Percentiles rank a stretch among this genome's conserved stretches.
Evolutionary conservation across 2,888 invertebrate genomes (phyloP).

Genomic region (Chrysotoxum bicinctum): DNA sequence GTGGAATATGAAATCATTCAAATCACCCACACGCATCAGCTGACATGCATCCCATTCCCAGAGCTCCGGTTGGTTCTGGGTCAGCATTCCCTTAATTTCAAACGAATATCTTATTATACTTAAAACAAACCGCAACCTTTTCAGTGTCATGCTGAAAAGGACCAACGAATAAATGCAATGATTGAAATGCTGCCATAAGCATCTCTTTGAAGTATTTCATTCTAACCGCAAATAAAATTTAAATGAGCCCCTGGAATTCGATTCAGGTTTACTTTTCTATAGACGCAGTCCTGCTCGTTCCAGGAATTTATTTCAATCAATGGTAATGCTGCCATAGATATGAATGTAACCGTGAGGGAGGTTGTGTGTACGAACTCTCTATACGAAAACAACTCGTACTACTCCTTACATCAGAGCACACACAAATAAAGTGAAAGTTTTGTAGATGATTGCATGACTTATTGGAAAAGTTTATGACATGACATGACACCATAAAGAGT

Average conservation of each 20-base stretch:
- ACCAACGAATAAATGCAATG: conserved; percentile 29
- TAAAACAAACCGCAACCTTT: background rate
- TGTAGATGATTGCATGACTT: conserved; percentile 57
- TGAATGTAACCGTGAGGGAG: background rate
- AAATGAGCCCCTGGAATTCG: background rate
- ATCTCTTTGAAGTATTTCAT: conserved; percentile 36
- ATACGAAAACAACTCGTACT: no score
- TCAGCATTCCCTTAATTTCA: background rate
- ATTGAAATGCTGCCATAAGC: conserved; percentile 38
- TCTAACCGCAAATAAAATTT: conserved; percentile 49
- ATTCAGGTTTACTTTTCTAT: background rate
- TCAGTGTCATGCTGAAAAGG: background rate
- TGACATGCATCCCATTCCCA: no score
- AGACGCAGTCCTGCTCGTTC: no score
- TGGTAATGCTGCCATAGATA: background rate
- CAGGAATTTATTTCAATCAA: background rate
- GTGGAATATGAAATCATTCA: no score
- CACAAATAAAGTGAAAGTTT: conserved; percentile 45
- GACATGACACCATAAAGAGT: conserved; percentile 48
- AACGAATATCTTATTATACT: background rate
- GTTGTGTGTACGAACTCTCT: background rate
- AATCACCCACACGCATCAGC: no score
- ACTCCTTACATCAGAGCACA: conserved; percentile 10
- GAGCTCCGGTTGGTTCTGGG: no score
- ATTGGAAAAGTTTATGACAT: conserved; percentile 66